Evolutionary conservation across 2,113 vertebrate species (phyloP), one percentile per base, ranked within the genome.

Genomic region (Raja brachyura): DNA sequence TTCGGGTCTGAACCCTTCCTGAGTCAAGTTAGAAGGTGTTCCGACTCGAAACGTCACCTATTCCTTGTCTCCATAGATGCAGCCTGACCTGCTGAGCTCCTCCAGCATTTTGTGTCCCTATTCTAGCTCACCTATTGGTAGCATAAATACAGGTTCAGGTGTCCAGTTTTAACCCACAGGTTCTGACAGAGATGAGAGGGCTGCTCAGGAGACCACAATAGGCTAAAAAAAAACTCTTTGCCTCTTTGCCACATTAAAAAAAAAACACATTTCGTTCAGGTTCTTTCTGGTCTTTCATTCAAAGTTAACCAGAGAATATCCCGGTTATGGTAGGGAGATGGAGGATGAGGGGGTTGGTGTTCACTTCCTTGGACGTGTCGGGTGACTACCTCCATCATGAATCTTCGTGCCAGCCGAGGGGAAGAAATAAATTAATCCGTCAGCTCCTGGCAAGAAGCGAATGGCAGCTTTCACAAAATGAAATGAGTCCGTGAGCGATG

Each of bases 391-490:
- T 88, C 83, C 83, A 66, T 88, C 59, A 28, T 18, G 14, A 88
- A 1, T 88, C n/a, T 66, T n/a, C n/a, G 59, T 33, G 83, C n/a
- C n/a, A 16, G 83, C 83, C 28, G 31, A 63, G 59, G 59, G 59
- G n/a, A 25, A 25, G 25, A 61, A 31, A n/a, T 59, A 61, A 88
- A 66, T 31, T 11, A 63, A 63, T 83, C 61, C 63, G 63, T 88
- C 83, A 61, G 59, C n/a, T 88, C 83, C 59, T 88, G 59, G 59
- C 59, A 88, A 18, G 83, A 66, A 63, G 31, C 28, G n/a, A 88
- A 63, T 88, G 83, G 28, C 83, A 88, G 83, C 28, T 88, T 63
- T 18, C 83, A 88, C 63, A 28, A 88, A 88, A 88, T 88, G 83
- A 88, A 31, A 63, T 63, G 28, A 66, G 83, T 88, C 83, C 61